phyloP scores from a whole-genome alignment of 2,797 vertebrate genomes.

The Helicolenus hilgendorfi region DNA sequence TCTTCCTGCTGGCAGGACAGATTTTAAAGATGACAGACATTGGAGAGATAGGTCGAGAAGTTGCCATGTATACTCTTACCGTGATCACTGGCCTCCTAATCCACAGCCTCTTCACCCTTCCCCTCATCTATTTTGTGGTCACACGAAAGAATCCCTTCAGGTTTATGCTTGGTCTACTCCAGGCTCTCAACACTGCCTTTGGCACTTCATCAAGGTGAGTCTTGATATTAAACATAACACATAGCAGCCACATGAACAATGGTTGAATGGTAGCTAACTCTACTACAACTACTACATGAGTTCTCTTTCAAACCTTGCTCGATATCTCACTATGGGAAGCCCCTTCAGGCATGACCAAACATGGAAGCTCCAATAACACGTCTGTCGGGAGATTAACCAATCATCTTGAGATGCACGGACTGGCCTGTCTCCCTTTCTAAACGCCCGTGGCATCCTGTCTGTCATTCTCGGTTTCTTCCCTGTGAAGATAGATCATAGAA shows the following conservation, averaged over 20 bases:
- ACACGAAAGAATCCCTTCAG: constrained; percentile 91
- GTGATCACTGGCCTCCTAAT: constrained; percentile 76
- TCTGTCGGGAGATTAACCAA: neutral
- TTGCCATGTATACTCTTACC: constrained; percentile 74
- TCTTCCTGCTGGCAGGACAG: constrained; percentile 92
- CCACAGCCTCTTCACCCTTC: constrained; percentile 90
- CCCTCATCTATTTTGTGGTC: constrained; percentile 91
- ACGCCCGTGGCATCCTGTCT: neutral
- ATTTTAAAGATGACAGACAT: constrained; percentile 92
- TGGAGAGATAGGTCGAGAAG: constrained; percentile 88
- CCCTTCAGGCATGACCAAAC: neutral
- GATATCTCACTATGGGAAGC: neutral
- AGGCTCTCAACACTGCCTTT: constrained; percentile 92
- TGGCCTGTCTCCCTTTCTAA: neutral
- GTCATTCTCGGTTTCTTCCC: neutral
- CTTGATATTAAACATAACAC: neutral
- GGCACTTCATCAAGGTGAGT: constrained; percentile 87
- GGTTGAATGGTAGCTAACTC: neutral
- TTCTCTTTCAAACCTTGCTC: neutral
- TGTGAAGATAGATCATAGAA: neutral
- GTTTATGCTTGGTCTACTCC: constrained; percentile 90
- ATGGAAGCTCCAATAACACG: neutral
- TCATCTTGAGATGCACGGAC: neutral
- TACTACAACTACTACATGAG: neutral
- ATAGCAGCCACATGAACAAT: neutral